Percentiles rank a stretch among this genome's conserved stretches.
These are phyloP conservation scores for Aleiodes testaceus DNA, from an alignment of 2,888 invertebrate genomes.

Conservation along the genomic window DNA sequence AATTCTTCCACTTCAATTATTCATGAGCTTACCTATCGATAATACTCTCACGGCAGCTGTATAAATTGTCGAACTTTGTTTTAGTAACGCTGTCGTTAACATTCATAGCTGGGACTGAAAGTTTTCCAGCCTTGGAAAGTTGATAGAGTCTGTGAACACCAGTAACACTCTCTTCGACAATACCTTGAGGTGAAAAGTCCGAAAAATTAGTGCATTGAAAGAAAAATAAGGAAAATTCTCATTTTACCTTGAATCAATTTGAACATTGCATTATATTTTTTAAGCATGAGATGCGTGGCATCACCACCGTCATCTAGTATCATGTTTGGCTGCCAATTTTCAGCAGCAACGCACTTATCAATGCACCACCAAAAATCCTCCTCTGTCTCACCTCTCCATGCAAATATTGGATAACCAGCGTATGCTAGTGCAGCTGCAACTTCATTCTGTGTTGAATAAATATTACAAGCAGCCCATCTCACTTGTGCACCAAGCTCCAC, in stretches of 20 bases:
- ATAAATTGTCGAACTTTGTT: constrained; percentile 97
- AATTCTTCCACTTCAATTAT: constrained; percentile 15
- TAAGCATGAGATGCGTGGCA: constrained; percentile 96
- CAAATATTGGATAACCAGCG: constrained; percentile 91
- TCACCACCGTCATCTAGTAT: constrained; percentile 98
- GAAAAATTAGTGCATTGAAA: not conserved
- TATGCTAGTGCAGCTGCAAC: constrained; percentile 96
- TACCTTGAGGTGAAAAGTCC: constrained; percentile 76
- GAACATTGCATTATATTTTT: constrained; percentile 94
- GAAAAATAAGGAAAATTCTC: not conserved
- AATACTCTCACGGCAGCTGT: constrained; percentile 94
- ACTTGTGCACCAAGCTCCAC: constrained; percentile 92
- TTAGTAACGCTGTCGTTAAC: constrained; percentile 99
- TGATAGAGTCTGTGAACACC: constrained; percentile 98
- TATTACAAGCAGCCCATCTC: constrained; percentile 98
- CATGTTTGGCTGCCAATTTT: constrained; percentile 98
- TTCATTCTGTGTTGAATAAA: constrained; percentile 99
- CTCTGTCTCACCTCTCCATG: constrained; percentile 98
- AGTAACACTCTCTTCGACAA: constrained; percentile 97
- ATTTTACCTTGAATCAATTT: constrained; percentile 87
- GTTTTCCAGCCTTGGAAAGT: constrained; percentile 93
- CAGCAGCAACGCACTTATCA: constrained; percentile 93
- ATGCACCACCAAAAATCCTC: constrained; percentile 99
- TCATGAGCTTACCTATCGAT: constrained; percentile 80
- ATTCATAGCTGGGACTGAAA: constrained; percentile 98